Conservation (phyloP, 2,797 vertebrate species). For the Bradypodion pumilum region DNA sequence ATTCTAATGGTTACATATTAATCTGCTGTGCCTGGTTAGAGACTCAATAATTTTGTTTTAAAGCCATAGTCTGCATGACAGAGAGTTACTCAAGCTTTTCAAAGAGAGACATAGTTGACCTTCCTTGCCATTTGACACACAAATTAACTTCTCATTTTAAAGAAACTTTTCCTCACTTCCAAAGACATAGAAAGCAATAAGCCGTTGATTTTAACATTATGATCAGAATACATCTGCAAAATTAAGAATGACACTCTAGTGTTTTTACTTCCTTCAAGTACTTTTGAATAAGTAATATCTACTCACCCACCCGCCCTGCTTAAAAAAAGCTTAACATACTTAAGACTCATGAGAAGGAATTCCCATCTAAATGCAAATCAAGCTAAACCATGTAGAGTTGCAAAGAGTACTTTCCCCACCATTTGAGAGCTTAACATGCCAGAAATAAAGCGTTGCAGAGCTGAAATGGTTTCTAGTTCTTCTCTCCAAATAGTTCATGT, state of each 20-base stretch:
- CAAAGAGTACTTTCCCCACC: slow-evolving; percentile 67
- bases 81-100: slow-evolving; percentile 17
- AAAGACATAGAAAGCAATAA: background rate
- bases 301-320: background rate
- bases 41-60: slow-evolving; percentile 31
- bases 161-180: slow-evolving; percentile 12
- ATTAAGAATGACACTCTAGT: slow-evolving; percentile 13
- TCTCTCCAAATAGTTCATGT: slow-evolving; percentile 37
- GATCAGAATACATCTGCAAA: slow-evolving; percentile 34
- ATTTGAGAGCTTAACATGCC: slow-evolving; percentile 42
- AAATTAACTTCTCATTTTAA: background rate
- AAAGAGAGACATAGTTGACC: background rate
- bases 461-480: slow-evolving; percentile 31
- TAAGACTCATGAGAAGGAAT: slow-evolving; percentile 72
- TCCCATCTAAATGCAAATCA: slow-evolving; percentile 81
- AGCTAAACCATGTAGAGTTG: slow-evolving; percentile 53
- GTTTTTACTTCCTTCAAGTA: slow-evolving; percentile 59
- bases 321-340: slow-evolving; percentile 62
- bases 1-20: slow-evolving; percentile 13
- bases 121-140: slow-evolving; percentile 13
- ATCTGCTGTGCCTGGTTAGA: slow-evolving; percentile 20
- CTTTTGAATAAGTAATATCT: slow-evolving; percentile 29
- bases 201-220: background rate
- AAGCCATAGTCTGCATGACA: background rate
- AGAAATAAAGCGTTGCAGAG: slow-evolving; percentile 45